Evolutionary conservation across 1,140 invertebrate genomes (phyloP).

Genomic region (Meloidogyne exigua): DNA sequence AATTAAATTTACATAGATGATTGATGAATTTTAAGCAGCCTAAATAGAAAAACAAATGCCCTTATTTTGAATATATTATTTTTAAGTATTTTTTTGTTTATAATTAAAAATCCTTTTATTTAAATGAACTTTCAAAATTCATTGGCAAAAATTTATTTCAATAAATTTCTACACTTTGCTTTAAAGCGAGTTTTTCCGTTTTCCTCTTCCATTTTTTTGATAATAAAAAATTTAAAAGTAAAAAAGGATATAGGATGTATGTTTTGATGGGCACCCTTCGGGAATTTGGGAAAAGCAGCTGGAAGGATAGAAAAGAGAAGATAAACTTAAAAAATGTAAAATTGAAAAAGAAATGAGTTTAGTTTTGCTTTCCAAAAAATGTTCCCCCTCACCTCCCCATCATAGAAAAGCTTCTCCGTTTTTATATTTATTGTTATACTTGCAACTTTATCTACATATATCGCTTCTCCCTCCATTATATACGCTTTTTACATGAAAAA

Average conservation of each 20-base stretch:
- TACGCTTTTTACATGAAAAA: too few relatives aligned
- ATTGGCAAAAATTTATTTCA: too few relatives aligned
- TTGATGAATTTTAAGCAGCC: constrained; percentile 11
- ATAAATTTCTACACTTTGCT: neutral
- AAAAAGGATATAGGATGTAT: neutral
- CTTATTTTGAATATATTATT: neutral
- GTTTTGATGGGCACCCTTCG: neutral
- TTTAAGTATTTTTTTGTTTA: too few relatives aligned
- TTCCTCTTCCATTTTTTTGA: neutral
- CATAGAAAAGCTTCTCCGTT: too few relatives aligned
- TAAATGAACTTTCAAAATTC: too few relatives aligned
- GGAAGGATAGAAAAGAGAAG: neutral
- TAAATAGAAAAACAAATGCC: neutral
- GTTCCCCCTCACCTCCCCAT: too few relatives aligned
- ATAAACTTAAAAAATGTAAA: neutral
- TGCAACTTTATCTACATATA: too few relatives aligned
- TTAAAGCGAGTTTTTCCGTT: neutral
- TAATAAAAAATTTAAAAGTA: constrained; percentile 3
- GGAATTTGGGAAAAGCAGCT: neutral
- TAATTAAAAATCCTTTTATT: too few relatives aligned
- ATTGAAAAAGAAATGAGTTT: too few relatives aligned
- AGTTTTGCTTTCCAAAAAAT: too few relatives aligned
- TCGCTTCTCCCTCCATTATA: neutral
- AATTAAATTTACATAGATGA: constrained; percentile 26
- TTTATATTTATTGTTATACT: too few relatives aligned